Base-by-base conservation (phyloP, 2,797 vertebrate species). In the Pelodytes ibericus region DNA sequence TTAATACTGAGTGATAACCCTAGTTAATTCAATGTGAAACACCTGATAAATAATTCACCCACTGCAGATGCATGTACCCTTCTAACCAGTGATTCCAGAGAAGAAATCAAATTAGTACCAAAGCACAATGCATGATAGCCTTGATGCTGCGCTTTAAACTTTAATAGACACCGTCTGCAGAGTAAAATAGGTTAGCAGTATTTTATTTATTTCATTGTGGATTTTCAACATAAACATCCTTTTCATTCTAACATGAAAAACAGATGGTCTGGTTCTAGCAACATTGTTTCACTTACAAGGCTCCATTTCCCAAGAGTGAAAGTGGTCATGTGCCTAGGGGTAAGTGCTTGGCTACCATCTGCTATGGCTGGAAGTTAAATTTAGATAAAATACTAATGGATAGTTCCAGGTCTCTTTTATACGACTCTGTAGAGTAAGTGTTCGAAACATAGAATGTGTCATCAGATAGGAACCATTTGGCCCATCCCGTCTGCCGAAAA, bases 61-160 rank as follows among this genome's bases (percentile, higher is more conserved):
- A 75, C 81, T 69, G 69, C 2, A 74, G 81, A 82, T 83, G 60
- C 68, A 82, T 84, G 69, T 83, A 73, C 81, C 39, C 78, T 72
- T 33, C 68, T 86, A 80, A 71, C 81, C 83, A 80, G 0, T 74
- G 79, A 83, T 64, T 88, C 73, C 80, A 82, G 18, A 72, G 80
- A 86, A 77, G 72, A 87, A 90, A 82, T 86, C 3, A 11, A 83
- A 82, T 84, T 85, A 70, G 69, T 87, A 80, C 72, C 71, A 81
- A 85, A 86, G 77, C 74, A 86, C 91, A 91, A 92, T 90, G 83
- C 80, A 90, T 89, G 81, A 84, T 84, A 82, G 59, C 84, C 74
- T 82, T 90, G 90, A 84, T 87, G 84, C 74, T 83, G 47, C 53
- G 57, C 26, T 87, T 92, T 86, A 90, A 89, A 81, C 83, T 88